Conservation (phyloP, 2,888 invertebrate species). For the Operophtera brumata region DNA sequence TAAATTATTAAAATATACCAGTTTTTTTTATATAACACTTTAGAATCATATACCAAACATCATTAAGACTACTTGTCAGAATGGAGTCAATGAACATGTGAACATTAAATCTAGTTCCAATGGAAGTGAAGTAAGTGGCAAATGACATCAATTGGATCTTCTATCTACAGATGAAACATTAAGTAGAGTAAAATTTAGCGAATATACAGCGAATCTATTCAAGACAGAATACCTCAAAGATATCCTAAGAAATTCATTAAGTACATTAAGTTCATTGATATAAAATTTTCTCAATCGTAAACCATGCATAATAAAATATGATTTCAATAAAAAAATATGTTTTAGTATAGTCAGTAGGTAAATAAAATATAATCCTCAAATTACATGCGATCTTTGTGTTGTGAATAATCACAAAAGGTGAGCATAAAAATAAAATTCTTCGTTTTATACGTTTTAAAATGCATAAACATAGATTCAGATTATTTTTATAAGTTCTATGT, state of each 20-base stretch:
- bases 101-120: slow-evolving; percentile 16
- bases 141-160: slow-evolving; percentile 50
- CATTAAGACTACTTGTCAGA: no score
- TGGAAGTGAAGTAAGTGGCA: slow-evolving; percentile 30
- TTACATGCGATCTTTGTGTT: slow-evolving; percentile 11
- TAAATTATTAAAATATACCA: no score
- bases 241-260: slow-evolving; percentile 15
- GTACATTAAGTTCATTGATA: slow-evolving; percentile 6
- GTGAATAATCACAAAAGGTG: not conserved
- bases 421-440: slow-evolving; percentile 9
- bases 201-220: slow-evolving; percentile 53
- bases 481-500: slow-evolving; percentile 12
- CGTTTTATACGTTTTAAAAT: not conserved
- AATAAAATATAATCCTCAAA: not conserved
- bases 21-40: no score
- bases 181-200: slow-evolving; percentile 32
- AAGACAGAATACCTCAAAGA: slow-evolving; percentile 11
- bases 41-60: no score
- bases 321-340: not conserved
- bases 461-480: slow-evolving; percentile 12
- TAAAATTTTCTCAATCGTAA: not conserved
- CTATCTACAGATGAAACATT: slow-evolving; percentile 46
- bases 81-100: no score
- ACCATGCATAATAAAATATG: not conserved
- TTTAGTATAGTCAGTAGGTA: not conserved